Evolutionary conservation across 2,113 vertebrate species (phyloP).

Genomic region (Tragelaphus buxtoni): DNA sequence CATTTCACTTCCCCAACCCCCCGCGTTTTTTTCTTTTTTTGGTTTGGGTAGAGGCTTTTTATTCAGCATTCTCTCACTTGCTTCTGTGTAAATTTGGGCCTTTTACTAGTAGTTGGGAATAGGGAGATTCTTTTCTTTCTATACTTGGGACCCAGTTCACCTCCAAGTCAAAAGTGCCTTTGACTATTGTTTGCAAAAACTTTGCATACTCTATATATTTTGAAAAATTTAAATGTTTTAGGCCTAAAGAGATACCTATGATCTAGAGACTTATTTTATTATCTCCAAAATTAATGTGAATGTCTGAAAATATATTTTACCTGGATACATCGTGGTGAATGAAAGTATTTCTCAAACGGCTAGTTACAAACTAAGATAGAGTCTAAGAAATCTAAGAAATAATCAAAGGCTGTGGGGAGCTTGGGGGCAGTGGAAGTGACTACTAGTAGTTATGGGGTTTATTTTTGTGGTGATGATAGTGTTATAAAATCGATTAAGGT

Average conservation of each 20-base stretch:
- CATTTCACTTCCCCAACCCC: background rate
- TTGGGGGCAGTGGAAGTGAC: background rate
- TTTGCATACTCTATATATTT: background rate
- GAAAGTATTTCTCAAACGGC: background rate
- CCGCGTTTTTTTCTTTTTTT: background rate
- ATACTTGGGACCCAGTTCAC: background rate
- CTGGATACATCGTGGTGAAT: background rate
- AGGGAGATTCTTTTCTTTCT: background rate
- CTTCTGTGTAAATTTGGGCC: background rate
- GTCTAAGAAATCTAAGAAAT: background rate
- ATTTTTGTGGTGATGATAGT: background rate
- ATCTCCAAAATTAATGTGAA: background rate
- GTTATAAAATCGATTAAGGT: background rate
- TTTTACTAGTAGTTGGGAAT: background rate
- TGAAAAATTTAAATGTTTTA: background rate
- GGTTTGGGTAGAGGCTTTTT: background rate
- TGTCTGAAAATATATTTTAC: background rate
- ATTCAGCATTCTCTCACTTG: background rate
- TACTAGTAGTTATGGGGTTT: background rate
- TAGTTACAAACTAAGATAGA: background rate
- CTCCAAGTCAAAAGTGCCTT: conserved; percentile 15
- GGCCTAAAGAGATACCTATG: background rate
- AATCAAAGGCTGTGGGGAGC: background rate
- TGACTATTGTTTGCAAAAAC: background rate
- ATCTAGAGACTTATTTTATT: background rate